Evolutionary conservation across 2,113 vertebrate species (phyloP).

Genomic region (Silurus asotus): DNA sequence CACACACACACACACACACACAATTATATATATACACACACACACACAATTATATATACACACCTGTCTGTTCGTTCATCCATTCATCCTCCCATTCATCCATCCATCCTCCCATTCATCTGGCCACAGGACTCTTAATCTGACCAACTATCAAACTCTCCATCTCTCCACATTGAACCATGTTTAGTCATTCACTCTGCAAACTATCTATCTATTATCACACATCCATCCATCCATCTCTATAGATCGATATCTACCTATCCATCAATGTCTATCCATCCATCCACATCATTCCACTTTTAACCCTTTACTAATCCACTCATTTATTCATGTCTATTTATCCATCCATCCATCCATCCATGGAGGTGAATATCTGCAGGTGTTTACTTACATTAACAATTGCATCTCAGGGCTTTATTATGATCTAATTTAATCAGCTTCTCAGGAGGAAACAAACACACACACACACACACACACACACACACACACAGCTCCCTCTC

Average conservation of each 20-base stretch:
- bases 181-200: too few species aligned
- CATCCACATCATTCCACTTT: not conserved
- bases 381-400: not conserved
- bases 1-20: not conserved
- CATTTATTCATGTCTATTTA: too few species aligned
- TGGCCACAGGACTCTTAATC: not conserved
- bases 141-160: not conserved
- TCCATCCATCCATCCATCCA: not conserved
- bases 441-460: not conserved
- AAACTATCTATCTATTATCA: not conserved
- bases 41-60: not conserved
- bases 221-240: too few species aligned
- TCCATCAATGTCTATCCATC: not conserved
- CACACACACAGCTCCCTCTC: conserved; percentile 32
- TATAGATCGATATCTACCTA: not conserved
- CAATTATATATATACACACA: not conserved
- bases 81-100: not conserved
- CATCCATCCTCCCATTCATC: not conserved
- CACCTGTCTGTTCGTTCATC: not conserved
- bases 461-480: conserved; percentile 9
- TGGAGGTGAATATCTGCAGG: not conserved
- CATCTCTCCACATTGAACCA: not conserved
- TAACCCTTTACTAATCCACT: not conserved
- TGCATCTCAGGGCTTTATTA: not conserved
- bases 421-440: conserved; percentile 13